Evolutionary conservation across 2,797 vertebrate genomes (phyloP), one percentile per base, ranked within the genome.

Genomic region (Sphaeramia orbicularis): DNA sequence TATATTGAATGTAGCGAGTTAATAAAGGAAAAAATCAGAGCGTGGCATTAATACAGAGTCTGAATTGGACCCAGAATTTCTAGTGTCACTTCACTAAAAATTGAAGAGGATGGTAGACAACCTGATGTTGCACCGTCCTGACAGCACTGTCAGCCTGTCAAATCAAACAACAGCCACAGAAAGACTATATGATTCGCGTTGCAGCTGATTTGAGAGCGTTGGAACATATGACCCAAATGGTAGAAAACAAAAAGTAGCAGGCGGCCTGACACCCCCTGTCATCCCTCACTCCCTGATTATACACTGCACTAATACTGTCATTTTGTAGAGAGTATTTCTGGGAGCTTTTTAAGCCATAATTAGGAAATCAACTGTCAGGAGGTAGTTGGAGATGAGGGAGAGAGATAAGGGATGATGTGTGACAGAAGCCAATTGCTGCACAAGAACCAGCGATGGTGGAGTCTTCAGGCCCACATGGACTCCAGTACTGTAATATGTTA

Each of bases 11-110:
- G 24, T 27, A 27, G 24, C 24, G 6, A 27, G 4, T 27, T 27
- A 27, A 27, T 27, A 27, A 27, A 27, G 24, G 4, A 6, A 27
- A 6, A 27, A 27, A 27, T 27, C 24, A 5, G 24, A 27, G 24
- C 16, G 14, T 7, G 24, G 42, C 65, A 71, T 71, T 59, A 79
- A 43, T 71, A 50, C 58, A 64, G 47, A 1, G 15, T 45, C 18
- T 36, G 16, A 65, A 53, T 62, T 27, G 24, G 68, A 67, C 10
- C 47, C 51, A 16, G 0, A 2, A 37, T 52, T 62, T 55, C 45
- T 3, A 56, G 38, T 35, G 40, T 47, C 30, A 41, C 10, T n/a
- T 44, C 32, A 62, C 14, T 45, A 27, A 38, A 44, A 63, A 50
- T 1, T 1, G 37, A 59, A 8, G 50, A 5, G 0, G 37, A 10